Conservation (phyloP, 2,888 invertebrate species). For the Furcula furcula region DNA sequence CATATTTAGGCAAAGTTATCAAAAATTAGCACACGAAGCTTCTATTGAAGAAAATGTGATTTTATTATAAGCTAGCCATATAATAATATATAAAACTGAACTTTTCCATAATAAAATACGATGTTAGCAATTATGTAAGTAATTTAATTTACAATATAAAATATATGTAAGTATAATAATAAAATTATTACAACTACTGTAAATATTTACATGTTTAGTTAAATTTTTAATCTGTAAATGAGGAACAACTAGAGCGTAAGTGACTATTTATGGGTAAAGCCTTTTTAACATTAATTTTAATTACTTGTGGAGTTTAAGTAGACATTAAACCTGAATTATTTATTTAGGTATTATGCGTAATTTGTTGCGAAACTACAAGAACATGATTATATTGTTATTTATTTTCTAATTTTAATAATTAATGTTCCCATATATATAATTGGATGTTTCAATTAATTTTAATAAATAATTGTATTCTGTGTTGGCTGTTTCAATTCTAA, state of each 20-base stretch:
- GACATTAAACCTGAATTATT: too few species aligned
- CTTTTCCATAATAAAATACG: slow-evolving; percentile 20
- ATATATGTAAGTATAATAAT: slow-evolving; percentile 10
- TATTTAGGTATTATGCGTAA: too few species aligned
- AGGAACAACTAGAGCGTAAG: slow-evolving; percentile 76
- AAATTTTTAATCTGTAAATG: slow-evolving; percentile 63
- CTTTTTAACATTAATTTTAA: too few species aligned
- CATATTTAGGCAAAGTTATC: too few species aligned
- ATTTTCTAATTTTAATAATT: slow-evolving; percentile 12
- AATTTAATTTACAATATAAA: slow-evolving; percentile 19
- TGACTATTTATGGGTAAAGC: too few species aligned
- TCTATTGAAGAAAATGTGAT: slow-evolving; percentile 32
- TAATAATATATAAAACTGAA: slow-evolving; percentile 4
- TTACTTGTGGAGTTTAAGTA: too few species aligned
- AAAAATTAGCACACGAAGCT: slow-evolving; percentile 7
- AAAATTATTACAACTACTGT: slow-evolving; percentile 26
- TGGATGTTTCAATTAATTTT: slow-evolving; percentile 64
- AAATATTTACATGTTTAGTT: slow-evolving; percentile 39
- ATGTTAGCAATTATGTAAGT: slow-evolving; percentile 13
- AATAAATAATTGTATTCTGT: slow-evolving; percentile 61
- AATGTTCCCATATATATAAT: slow-evolving; percentile 50
- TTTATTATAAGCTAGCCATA: slow-evolving; percentile 21
- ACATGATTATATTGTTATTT: background rate
- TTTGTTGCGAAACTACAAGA: slow-evolving; percentile 13
- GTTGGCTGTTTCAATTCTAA: slow-evolving; percentile 12